Base-by-base conservation (phyloP, 2,113 vertebrate genomes). In the Microtus richardsoni region DNA sequence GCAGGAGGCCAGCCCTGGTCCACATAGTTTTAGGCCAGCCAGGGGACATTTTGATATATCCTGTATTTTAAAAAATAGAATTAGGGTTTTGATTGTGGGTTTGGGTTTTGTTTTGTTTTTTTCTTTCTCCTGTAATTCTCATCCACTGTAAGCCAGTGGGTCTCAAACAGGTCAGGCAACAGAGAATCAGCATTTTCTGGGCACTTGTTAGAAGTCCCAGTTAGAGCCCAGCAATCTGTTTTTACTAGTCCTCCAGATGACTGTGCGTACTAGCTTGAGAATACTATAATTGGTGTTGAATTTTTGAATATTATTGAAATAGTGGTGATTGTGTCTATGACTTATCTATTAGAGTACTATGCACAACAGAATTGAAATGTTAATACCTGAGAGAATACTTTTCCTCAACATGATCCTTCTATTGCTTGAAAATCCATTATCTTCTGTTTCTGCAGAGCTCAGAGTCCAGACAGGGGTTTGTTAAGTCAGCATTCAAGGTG, bases 401-500 rank as follows among this genome's bases (percentile, higher is more conserved):
- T 22, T 66, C 83, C 94, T 92, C 33, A 91, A 2, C 16, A 78
- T 93, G 30, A 91, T 88, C 64, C 36, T 21, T 79, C 71, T 91
- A 78, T 68, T 41, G 52, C 54, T 91, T 95, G 7, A 49, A 79
- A 88, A 89, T 60, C 24, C 52, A 2, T 88, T 88, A 87, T 93
- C 60, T 68, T 95, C 21, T 87, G 3, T 93, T 54, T 28, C 60
- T 89, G 24, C 88, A 88, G 49, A 94, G 39, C 17, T 16, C 39
- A 75, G 39, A 36, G 28, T 91, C 83, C 87, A 64, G 36, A 75
- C 22, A 89, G 30, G 19, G 89, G 22, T 66, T 93, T 91, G 84
- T 93, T 91, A 79, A 49, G 64, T 95, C 77, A 89, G 13, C 44
- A 86, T 60, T 86, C 80, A 96, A 87, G 92, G n/a, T 94, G 39